Evolutionary conservation across 2,797 vertebrate genomes (phyloP).

Genomic region (Lacerta agilis): DNA sequence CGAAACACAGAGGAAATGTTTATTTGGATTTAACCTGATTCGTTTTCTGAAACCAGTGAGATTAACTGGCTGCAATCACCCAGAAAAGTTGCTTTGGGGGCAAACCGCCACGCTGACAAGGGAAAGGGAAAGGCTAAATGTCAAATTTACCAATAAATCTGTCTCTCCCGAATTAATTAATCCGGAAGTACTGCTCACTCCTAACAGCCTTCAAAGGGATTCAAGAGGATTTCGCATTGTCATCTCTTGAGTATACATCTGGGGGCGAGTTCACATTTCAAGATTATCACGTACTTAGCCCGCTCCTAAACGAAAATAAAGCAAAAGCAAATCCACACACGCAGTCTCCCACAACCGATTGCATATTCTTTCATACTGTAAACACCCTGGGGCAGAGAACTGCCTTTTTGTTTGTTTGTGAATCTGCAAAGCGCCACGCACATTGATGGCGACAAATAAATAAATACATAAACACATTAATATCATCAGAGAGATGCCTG

Average conservation of each 20-base stretch:
- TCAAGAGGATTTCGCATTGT: neutral
- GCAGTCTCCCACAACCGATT: neutral
- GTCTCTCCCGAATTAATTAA: neutral
- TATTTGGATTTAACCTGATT: neutral
- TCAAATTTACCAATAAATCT: too few relatives aligned
- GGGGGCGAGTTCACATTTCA: neutral
- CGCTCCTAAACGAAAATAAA: neutral
- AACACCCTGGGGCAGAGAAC: neutral
- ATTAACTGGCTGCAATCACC: too few relatives aligned
- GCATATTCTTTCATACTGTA: neutral
- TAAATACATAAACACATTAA: neutral
- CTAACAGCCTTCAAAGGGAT: neutral
- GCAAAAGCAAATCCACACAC: neutral
- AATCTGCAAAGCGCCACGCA: neutral
- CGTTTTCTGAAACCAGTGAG: neutral
- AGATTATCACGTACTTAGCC: too few relatives aligned
- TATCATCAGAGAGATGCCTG: neutral
- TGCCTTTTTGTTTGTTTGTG: neutral
- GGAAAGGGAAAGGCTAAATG: neutral
- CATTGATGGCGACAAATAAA: too few relatives aligned
- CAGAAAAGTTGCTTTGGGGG: too few relatives aligned
- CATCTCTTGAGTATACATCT: too few relatives aligned
- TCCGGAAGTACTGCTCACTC: neutral
- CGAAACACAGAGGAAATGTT: neutral
- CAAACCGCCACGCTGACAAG: too few relatives aligned